Evolutionary conservation across 1,140 invertebrate genomes (phyloP).

Genomic region (Lycorma delicatula): DNA sequence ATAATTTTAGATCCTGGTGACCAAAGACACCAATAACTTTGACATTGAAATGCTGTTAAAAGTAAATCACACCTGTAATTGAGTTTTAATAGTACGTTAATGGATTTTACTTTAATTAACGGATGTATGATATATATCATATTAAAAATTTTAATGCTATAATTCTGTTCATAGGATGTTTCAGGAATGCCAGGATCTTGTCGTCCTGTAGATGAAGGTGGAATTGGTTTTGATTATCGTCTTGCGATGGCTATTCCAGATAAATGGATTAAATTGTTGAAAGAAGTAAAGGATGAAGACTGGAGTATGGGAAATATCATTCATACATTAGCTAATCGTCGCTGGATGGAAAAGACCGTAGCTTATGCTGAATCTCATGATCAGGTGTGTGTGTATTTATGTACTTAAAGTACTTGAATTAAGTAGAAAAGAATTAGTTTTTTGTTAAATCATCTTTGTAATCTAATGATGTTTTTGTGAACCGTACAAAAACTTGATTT

Average conservation of each 20-base stretch:
- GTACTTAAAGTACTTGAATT: no score
- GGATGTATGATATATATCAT: no score
- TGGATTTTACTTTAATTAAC: no score
- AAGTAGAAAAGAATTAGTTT: no score
- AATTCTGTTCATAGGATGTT: conserved; percentile 87
- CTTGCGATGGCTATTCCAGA: conserved; percentile 98
- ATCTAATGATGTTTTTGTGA: not conserved
- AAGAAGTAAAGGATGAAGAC: conserved; percentile 79
- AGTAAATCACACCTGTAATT: no score
- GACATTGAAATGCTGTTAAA: no score
- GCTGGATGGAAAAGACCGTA: conserved; percentile 92
- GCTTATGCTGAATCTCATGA: conserved; percentile 98
- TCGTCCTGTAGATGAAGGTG: conserved; percentile 85
- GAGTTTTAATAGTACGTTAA: no score
- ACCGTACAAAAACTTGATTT: no score
- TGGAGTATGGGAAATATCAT: conserved; percentile 92
- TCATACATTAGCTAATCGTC: conserved; percentile 88
- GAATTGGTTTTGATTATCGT: conserved; percentile 94
- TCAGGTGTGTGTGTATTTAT: conserved; percentile 58
- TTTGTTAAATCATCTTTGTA: no score
- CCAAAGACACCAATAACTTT: no score
- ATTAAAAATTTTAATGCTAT: no score
- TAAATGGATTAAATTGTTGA: conserved; percentile 95
- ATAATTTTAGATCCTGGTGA: no score
- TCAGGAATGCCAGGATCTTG: conserved; percentile 97